phyloP scores from a whole-genome alignment of 2,113 vertebrate genomes.

The Dromiciops gliroides region DNA sequence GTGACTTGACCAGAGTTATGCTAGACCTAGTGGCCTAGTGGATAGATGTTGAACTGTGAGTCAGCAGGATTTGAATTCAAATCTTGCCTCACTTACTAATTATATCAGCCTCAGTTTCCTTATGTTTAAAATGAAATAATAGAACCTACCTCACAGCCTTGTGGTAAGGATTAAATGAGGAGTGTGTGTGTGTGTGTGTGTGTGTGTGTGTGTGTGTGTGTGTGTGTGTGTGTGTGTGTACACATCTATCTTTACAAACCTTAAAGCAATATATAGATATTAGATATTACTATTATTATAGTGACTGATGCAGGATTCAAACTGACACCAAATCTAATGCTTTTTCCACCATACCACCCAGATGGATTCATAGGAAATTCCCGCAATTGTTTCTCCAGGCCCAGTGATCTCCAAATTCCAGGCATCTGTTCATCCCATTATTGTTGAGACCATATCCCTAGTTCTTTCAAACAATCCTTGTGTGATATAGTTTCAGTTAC shows the following conservation, averaged over 20 bases:
- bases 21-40: too few relatives aligned
- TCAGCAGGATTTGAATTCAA: too few relatives aligned
- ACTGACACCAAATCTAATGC: background rate
- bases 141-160: too few relatives aligned
- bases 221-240: too few relatives aligned
- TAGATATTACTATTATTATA: background rate
- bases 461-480: background rate
- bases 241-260: background rate
- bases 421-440: background rate
- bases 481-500: background rate
- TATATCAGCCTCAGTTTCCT: too few relatives aligned
- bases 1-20: too few relatives aligned
- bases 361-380: background rate
- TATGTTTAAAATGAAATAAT: too few relatives aligned
- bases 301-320: background rate
- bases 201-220: too few relatives aligned
- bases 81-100: too few relatives aligned
- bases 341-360: background rate
- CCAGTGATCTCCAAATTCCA: background rate
- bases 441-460: background rate
- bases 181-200: too few relatives aligned
- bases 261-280: background rate
- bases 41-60: too few relatives aligned
- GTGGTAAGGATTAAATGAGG: background rate
- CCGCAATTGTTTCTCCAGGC: background rate